These are phyloP conservation scores for Odontamblyopus lacepedii DNA, from an alignment of 2,797 vertebrate genomes.

Conservation along the genomic window DNA sequence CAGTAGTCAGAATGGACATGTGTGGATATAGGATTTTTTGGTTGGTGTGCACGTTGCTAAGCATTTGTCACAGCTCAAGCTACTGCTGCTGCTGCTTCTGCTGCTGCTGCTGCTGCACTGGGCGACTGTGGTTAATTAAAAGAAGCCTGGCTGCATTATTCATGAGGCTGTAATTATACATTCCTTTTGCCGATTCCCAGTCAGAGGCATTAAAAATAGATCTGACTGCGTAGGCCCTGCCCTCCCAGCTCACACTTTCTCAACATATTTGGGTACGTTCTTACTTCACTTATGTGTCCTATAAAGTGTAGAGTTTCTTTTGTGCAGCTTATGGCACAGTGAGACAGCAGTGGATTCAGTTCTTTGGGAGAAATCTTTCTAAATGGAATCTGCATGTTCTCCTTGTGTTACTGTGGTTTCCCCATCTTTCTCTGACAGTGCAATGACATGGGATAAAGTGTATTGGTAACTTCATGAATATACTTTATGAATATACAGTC, in stretches of 20 bases:
- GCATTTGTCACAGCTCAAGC: conserved; percentile 65
- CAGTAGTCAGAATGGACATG: conserved; percentile 3
- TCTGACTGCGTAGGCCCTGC: conserved; percentile 68
- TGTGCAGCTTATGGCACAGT: background rate
- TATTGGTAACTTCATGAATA: background rate
- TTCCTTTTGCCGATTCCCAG: conserved; percentile 76
- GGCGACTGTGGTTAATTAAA: conserved; percentile 76
- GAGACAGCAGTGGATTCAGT: background rate
- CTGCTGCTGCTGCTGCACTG: conserved; percentile 56
- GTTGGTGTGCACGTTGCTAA: conserved; percentile 17
- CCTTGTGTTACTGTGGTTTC: background rate
- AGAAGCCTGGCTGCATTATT: conserved; percentile 73
- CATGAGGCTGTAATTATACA: conserved; percentile 77
- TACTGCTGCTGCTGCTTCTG: conserved; percentile 42
- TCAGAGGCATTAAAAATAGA: conserved; percentile 80
- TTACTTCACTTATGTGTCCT: conserved; percentile 35
- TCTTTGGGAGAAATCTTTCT: background rate
- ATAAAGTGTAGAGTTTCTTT: background rate
- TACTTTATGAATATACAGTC: background rate
- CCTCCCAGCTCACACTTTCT: conserved; percentile 57
- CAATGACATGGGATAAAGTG: background rate
- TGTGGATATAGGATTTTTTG: conserved; percentile 3
- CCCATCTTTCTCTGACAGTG: background rate
- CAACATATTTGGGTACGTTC: conserved; percentile 62
- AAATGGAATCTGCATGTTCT: background rate